Conservation (phyloP, 1,140 invertebrate species). For the Papilio glaucus region DNA sequence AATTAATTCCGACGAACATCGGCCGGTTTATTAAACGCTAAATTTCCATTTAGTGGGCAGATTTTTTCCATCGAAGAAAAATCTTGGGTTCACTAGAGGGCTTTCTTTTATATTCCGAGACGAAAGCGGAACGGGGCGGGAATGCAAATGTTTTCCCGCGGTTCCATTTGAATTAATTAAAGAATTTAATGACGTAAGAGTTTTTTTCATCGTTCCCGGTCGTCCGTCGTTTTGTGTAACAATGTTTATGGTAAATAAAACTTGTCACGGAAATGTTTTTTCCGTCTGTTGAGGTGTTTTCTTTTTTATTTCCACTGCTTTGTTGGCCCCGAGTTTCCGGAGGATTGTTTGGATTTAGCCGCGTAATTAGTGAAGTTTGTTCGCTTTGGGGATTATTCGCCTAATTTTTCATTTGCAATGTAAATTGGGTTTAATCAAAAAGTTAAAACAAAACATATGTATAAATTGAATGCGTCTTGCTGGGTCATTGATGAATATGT, state of each 20-base stretch:
- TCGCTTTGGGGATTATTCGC: constrained; percentile 70
- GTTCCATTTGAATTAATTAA: constrained; percentile 83
- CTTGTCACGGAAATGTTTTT: constrained; percentile 80
- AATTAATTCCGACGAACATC: constrained; percentile 74
- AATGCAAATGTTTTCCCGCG: constrained; percentile 78
- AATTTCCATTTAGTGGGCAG: constrained; percentile 71
- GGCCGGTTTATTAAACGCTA: constrained; percentile 73
- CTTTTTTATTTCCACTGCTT: constrained; percentile 72
- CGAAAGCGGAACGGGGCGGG: constrained; percentile 57
- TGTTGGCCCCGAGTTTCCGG: constrained; percentile 60
- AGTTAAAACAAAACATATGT: constrained; percentile 32
- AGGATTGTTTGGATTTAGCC: constrained; percentile 77
- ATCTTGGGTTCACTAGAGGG: constrained; percentile 57
- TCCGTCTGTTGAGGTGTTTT: constrained; percentile 69
- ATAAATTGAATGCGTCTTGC: not conserved
- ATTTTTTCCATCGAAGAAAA: constrained; percentile 54
- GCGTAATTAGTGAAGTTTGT: constrained; percentile 81
- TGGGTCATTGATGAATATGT: not conserved
- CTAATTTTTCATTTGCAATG: constrained; percentile 61
- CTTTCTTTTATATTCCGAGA: constrained; percentile 64
- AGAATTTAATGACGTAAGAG: constrained; percentile 77
- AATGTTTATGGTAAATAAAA: constrained; percentile 82
- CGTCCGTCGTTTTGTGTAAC: constrained; percentile 65
- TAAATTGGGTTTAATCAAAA: constrained; percentile 64
- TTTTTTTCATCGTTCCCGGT: constrained; percentile 64